Percentiles rank a stretch among this genome's conserved stretches.
Evolutionary conservation across 2,797 vertebrate species (phyloP).

Genomic region (Tarsius wallacei): DNA sequence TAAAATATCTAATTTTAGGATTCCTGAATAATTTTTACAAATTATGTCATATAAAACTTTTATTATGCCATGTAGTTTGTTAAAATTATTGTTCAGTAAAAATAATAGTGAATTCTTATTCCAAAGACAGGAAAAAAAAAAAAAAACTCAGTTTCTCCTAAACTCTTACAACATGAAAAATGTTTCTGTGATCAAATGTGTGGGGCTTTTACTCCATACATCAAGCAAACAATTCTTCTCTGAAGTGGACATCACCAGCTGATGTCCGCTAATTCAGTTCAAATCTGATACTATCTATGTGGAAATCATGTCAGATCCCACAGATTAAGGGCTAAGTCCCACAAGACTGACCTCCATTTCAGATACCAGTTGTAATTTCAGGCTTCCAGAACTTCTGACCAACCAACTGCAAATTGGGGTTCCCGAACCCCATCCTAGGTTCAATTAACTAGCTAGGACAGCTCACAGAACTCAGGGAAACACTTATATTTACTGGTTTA

Average conservation of each 20-base stretch:
- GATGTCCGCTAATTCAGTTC: not conserved
- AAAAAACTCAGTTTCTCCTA: not conserved
- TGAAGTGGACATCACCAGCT: not conserved
- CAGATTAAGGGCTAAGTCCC: not conserved
- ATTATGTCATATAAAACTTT: not conserved
- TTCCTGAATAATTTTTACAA: not conserved
- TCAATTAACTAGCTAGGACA: not conserved
- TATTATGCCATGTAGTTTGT: not conserved
- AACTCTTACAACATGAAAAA: not conserved
- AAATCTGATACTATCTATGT: not conserved
- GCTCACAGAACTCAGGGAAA: not conserved
- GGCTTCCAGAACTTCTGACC: not conserved
- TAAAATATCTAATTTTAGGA: not conserved
- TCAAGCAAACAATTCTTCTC: not conserved
- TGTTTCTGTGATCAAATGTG: not conserved
- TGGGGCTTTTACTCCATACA: not conserved
- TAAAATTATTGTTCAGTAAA: not conserved
- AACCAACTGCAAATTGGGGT: not conserved
- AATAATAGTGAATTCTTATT: slow-evolving; percentile 37
- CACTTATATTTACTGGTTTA: not conserved
- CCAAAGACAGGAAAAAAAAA: not conserved
- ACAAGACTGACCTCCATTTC: not conserved
- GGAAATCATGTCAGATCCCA: too few species aligned
- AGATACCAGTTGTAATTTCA: not conserved
- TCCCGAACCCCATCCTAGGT: not conserved